phyloP scores from a whole-genome alignment of 1,140 invertebrate species.

The Zaprionus ornatus region DNA sequence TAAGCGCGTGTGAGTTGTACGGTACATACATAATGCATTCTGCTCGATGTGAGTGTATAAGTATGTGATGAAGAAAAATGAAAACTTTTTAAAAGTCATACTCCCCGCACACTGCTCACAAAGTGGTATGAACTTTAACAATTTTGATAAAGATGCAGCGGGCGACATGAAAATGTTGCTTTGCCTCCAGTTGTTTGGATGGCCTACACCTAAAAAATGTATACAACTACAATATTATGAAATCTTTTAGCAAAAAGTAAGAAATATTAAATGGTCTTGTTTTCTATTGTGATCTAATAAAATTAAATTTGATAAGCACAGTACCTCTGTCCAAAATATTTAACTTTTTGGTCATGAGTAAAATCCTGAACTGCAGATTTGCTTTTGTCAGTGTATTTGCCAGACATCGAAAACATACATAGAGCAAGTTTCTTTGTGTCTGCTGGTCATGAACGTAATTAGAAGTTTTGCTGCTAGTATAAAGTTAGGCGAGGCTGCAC shows the following conservation, averaged over 20 bases:
- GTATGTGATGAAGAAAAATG: constrained; percentile 29
- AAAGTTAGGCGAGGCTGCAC: constrained; percentile 39
- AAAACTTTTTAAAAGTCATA: constrained; percentile 78
- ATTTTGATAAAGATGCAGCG: constrained; percentile 77
- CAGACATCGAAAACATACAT: not conserved
- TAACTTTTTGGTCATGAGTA: not conserved
- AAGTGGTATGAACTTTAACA: constrained; percentile 77
- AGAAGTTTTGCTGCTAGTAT: constrained; percentile 66
- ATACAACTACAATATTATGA: not conserved
- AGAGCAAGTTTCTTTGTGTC: constrained; percentile 27
- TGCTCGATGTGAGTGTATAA: constrained; percentile 13
- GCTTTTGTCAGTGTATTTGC: constrained; percentile 13
- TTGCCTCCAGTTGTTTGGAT: not conserved
- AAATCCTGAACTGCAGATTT: not conserved
- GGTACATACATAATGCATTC: not conserved
- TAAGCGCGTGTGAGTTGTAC: not conserved
- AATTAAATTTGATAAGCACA: too few species aligned
- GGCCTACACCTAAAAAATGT: not conserved
- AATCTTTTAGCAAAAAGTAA: not conserved
- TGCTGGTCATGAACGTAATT: constrained; percentile 80
- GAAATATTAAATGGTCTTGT: not conserved
- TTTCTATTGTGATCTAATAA: not conserved
- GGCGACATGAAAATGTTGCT: constrained; percentile 30
- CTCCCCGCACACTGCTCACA: constrained; percentile 58
- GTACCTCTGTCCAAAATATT: not conserved